Evolutionary conservation across 2,113 vertebrate species (phyloP).

Genomic region (Halcyon malimbica): DNA sequence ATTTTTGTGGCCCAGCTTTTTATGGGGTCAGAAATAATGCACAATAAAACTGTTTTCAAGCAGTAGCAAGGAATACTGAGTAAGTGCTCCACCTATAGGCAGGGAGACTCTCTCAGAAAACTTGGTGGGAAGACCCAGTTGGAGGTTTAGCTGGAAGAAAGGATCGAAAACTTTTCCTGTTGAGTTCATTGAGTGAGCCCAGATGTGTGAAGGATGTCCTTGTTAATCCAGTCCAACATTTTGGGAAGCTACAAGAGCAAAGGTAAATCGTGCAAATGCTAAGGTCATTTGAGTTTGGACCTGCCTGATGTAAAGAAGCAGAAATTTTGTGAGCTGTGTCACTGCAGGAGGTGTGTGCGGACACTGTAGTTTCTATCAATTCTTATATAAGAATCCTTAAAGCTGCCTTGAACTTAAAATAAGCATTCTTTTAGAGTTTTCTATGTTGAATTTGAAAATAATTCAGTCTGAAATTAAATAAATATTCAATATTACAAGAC

Average conservation of each 20-base stretch:
- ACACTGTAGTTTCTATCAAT: not conserved
- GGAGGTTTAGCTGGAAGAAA: not conserved
- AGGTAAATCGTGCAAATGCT: not conserved
- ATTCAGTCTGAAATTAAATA: not conserved
- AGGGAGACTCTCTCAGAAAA: not conserved
- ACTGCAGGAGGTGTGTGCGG: not conserved
- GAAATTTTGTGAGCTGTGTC: not conserved
- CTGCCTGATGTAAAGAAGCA: not conserved
- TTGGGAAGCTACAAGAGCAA: not conserved
- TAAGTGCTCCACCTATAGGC: too few species aligned
- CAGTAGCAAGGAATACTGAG: not conserved
- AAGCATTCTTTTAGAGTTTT: not conserved
- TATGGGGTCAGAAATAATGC: not conserved
- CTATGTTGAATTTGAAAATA: not conserved
- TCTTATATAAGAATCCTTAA: not conserved
- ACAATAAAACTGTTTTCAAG: not conserved
- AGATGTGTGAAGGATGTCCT: not conserved
- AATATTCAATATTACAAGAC: not conserved
- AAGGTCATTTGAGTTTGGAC: not conserved
- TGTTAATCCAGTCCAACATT: not conserved
- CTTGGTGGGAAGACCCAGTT: not conserved
- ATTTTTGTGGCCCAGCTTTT: not conserved
- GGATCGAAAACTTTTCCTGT: not conserved
- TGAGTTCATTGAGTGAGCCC: not conserved
- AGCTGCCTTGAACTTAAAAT: not conserved